Evolutionary conservation across 1,140 invertebrate species (phyloP).

Genomic region (Caenorhabditis briggsae): DNA sequence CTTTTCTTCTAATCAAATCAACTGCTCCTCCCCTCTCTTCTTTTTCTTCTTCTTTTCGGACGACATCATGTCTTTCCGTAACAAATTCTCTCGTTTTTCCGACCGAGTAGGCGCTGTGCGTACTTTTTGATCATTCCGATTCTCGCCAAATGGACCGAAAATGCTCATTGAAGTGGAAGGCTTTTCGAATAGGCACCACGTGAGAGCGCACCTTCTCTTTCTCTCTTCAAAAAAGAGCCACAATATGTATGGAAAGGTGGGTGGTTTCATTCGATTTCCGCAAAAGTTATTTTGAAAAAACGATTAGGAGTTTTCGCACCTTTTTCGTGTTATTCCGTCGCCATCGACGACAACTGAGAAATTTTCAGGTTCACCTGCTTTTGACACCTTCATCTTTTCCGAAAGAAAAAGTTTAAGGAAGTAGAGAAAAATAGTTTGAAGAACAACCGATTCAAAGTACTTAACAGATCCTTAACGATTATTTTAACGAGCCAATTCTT

Average conservation of each 20-base stretch:
- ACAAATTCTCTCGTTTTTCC: conserved; percentile 43
- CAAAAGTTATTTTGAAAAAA: conserved; percentile 33
- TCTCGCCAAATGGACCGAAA: conserved; percentile 21
- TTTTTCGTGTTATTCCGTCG: conserved; percentile 1
- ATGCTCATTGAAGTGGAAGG: conserved; percentile 30
- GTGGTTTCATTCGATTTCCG: conserved; percentile 17
- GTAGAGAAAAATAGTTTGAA: too few species aligned
- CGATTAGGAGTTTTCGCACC: background rate
- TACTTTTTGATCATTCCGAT: conserved; percentile 53
- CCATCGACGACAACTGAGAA: background rate
- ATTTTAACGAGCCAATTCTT: too few species aligned
- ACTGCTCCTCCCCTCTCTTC: conserved; percentile 11
- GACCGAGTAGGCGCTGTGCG: conserved; percentile 41
- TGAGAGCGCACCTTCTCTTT: background rate
- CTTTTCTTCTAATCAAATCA: conserved; percentile 47
- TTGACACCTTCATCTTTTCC: too few species aligned
- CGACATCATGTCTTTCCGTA: conserved; percentile 10
- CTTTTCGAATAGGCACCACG: background rate
- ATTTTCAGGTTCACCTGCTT: too few species aligned
- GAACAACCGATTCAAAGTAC: too few species aligned
- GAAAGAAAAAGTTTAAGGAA: too few species aligned
- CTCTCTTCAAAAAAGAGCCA: background rate
- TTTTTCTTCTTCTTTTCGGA: background rate
- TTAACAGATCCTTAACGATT: too few species aligned
- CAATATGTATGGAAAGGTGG: conserved; percentile 31